These are phyloP conservation scores for Notamacropus eugenii DNA, from an alignment of 2,797 vertebrate species.

Conservation along the genomic window DNA sequence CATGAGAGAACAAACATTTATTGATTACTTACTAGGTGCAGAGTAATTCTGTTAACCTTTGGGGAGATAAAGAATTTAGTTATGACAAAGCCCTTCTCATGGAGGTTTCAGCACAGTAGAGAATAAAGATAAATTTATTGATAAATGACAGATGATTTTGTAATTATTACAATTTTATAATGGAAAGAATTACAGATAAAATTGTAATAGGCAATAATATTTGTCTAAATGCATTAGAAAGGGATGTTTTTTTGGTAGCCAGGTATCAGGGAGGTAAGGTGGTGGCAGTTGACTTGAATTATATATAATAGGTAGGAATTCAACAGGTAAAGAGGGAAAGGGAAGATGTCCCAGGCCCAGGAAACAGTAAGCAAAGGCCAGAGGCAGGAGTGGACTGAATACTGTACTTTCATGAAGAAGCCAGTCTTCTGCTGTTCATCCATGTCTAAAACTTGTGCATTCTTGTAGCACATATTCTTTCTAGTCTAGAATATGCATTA, in stretches of 20 bases:
- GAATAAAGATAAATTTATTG: background rate
- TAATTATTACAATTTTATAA: background rate
- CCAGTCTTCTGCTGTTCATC: conserved; percentile 64
- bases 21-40: background rate
- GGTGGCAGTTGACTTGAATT: background rate
- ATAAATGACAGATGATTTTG: background rate
- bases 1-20: background rate
- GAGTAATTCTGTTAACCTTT: background rate
- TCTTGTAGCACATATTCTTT: no score
- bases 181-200: background rate
- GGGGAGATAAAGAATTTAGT: background rate
- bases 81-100: background rate
- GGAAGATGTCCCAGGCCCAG: background rate
- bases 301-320: background rate
- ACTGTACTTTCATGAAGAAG: conserved; percentile 44
- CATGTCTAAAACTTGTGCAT: conserved; percentile 48
- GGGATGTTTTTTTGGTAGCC: background rate
- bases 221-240: background rate
- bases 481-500: no score
- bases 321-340: background rate
- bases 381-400: background rate
- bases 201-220: background rate
- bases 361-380: background rate
- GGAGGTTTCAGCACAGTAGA: background rate
- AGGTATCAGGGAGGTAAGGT: background rate